Evolutionary conservation across 2,888 invertebrate species (phyloP).

Genomic region (Norana najaformis): DNA sequence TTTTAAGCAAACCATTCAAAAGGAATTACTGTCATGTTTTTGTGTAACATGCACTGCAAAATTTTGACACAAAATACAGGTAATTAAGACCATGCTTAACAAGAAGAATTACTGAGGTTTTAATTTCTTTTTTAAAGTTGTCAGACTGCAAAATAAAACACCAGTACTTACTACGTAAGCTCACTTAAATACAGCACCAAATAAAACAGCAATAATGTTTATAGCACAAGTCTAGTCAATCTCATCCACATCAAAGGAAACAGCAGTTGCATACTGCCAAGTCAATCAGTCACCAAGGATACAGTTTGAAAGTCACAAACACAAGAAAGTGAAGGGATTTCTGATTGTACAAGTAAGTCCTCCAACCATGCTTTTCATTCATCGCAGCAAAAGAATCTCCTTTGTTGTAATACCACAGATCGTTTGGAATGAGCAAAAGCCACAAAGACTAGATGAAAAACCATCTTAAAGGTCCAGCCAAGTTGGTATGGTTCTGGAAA

Average conservation of each 20-base stretch:
- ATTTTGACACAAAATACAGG: background rate
- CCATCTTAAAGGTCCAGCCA: background rate
- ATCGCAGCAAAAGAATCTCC: background rate
- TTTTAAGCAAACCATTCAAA: background rate
- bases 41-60: background rate
- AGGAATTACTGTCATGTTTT: background rate
- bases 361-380: background rate
- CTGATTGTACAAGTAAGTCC: background rate
- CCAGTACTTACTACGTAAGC: background rate
- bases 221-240: background rate
- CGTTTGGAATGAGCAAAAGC: background rate
- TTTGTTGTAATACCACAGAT: no score
- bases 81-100: no score
- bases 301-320: background rate
- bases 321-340: background rate
- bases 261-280: no score
- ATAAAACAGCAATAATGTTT: no score
- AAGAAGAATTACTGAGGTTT: background rate
- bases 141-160: background rate
- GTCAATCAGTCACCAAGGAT: background rate
- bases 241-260: background rate
- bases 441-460: background rate
- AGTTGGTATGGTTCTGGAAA: background rate
- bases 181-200: background rate
- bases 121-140: background rate